Evolutionary conservation across 2,113 vertebrate genomes (phyloP).

Genomic region (Coracopsis vasa): DNA sequence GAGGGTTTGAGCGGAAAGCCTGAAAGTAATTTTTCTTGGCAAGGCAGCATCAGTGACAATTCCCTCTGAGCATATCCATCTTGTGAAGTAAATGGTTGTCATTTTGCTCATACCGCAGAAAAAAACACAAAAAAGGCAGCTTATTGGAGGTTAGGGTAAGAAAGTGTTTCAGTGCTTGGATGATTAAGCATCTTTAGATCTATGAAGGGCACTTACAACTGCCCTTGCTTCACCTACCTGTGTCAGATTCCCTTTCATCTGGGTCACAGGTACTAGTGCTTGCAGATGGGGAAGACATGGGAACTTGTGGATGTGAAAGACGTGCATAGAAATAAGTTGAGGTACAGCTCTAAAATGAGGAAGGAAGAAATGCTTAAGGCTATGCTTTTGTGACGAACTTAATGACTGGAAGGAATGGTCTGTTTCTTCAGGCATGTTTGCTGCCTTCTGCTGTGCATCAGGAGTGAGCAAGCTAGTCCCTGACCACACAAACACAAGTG

Average conservation of each 20-base stretch:
- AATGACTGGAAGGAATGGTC: background rate
- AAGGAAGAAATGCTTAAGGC: background rate
- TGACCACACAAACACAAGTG: background rate
- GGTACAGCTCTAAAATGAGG: background rate
- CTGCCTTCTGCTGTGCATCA: background rate
- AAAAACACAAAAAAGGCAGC: background rate
- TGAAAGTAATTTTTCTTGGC: conserved; percentile 2
- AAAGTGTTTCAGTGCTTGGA: background rate
- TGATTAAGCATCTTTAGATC: background rate
- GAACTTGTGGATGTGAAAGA: background rate
- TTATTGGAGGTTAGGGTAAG: background rate
- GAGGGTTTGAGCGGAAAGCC: background rate
- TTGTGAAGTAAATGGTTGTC: conserved; percentile 40
- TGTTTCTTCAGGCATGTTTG: background rate
- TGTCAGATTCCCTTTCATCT: background rate
- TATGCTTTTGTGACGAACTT: background rate
- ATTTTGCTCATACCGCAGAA: background rate
- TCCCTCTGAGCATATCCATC: conserved; percentile 26
- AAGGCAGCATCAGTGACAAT: background rate
- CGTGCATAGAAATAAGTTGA: background rate
- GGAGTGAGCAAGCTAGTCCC: background rate
- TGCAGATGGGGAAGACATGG: background rate
- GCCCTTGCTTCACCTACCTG: background rate
- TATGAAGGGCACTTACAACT: background rate
- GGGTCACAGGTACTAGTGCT: background rate